Evolutionary conservation across 2,797 vertebrate species (phyloP), one percentile per base, ranked within the genome.

Genomic region (Sus cebifrons): DNA sequence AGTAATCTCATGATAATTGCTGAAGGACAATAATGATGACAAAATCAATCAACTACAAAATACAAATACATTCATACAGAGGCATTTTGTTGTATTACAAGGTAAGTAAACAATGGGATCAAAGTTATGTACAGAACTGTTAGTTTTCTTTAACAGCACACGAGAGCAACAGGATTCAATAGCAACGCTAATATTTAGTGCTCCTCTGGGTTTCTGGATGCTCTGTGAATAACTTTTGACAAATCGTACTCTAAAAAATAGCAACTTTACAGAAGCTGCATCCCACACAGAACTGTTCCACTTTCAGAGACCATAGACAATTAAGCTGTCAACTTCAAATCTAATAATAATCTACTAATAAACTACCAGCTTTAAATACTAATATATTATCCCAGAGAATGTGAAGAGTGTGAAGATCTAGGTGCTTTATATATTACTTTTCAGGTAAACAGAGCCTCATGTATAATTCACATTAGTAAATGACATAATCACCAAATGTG

Each of bases 331-430:
- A 94, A 71, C 25, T 40, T 79, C 40, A 89, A 78, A 83, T 44
- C 21, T 91, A 85, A 92, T 60, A 40, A 78, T 75, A 79, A 83
- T 74, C 21, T 74, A 54, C 17, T 74, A 96, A 32, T 67, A 91
- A 95, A 71, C 54, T 65, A 4, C 5, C 64, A 13, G 85, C 75
- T 96, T 95, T 90, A 95, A 97, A 73, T 23, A 88, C 65, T 88
- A 71, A 21, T 1, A 12, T 5, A 44, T 64, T 87, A 85, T 58
- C 70, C 8, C 20, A 11, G 27, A 18, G 5, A 70, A 94, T 90
- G 82, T 29, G 27, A 86, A 60, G 12, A 83, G 65, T 89, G 14
- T 40, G 0, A 16, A 64, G 79, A 85, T 25, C 3, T 36, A 73
- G 21, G n/a, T 60, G 36, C 11, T 73, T 62, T 54, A 90, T 8